These are phyloP conservation scores for Parelbella ahira DNA, from an alignment of 2,888 invertebrate species.

Conservation along the genomic window DNA sequence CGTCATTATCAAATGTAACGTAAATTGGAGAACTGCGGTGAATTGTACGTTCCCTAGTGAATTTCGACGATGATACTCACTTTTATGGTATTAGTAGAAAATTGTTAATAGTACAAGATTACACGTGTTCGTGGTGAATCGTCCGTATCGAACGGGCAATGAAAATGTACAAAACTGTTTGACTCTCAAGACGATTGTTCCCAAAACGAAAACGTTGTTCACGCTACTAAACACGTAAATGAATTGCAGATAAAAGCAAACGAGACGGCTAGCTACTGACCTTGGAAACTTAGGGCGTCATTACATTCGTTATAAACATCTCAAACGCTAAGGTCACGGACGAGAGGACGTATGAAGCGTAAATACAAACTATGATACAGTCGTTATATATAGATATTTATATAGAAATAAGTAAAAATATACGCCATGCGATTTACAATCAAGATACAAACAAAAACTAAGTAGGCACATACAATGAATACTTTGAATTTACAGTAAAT, in stretches of 20 bases:
- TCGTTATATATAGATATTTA: too few relatives aligned
- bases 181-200: not conserved
- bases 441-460: too few relatives aligned
- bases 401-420: too few relatives aligned
- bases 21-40: too few relatives aligned
- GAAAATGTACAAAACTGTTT: constrained; percentile 3
- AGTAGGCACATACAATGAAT: too few relatives aligned
- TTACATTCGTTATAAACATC: constrained; percentile 1
- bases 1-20: too few relatives aligned
- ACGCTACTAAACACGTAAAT: not conserved
- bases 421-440: too few relatives aligned
- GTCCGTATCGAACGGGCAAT: constrained; percentile 4
- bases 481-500: too few relatives aligned
- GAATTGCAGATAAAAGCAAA: constrained; percentile 1
- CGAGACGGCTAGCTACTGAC: constrained; percentile 1
- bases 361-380: too few relatives aligned
- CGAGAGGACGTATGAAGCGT: too few relatives aligned
- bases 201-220: not conserved
- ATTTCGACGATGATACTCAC: constrained; percentile 7
- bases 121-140: constrained; percentile 11
- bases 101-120: constrained; percentile 15
- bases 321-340: constrained; percentile 1
- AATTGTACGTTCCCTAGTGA: constrained; percentile 17
- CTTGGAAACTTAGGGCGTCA: constrained; percentile 2
- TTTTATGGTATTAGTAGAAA: constrained; percentile 13